Evolutionary conservation across 2,888 invertebrate species (phyloP), one percentile per base, ranked within the genome.

Genomic region (Asteroscopus sphinx): DNA sequence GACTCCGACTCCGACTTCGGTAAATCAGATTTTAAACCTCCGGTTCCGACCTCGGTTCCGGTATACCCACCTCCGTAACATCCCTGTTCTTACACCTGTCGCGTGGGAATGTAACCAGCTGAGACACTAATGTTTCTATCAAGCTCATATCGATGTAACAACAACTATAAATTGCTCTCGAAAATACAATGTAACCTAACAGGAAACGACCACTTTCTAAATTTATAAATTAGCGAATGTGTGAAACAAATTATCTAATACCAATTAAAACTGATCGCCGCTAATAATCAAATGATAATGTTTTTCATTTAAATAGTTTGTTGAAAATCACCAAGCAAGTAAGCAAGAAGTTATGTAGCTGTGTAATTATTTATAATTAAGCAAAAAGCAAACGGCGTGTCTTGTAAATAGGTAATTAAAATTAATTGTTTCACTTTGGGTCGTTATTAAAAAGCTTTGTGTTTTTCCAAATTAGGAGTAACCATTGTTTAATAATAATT

Each of bases 321-420:
- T 78, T 74, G 75, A 82, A 80, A 83, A 85, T 80, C 80, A 81
- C 80, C 81, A 84, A 81, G 82, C 81, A 83, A 83, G 72, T 80
- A 81, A 76, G 79, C 73, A 77, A 81, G 78, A 80, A 86, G 75
- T 79, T 82, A 79, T 82, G 79, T 83, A 81, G 79, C 77, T 80
- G 74, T 76, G 78, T 80, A 86, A 87, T 82, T 81, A 84, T 86
- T 86, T 86, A 82, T 73, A 74, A 74, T 77, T 79, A 74, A 78
- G 68, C 77, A 72, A 75, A 77, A 75, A 64, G 66, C 73, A 69
- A 77, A 76, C 72, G 58, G 72, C 60, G 66, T 57, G 48, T 77
- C 76, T 77, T 69, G 73, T 77, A 77, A 74, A 76, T 81, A 80
- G 72, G 79, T 71, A 75, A 72, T 68, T 73, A 76, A 75, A 77